Conservation (phyloP, 2,113 vertebrate genomes). For the Alethe diademata region DNA sequence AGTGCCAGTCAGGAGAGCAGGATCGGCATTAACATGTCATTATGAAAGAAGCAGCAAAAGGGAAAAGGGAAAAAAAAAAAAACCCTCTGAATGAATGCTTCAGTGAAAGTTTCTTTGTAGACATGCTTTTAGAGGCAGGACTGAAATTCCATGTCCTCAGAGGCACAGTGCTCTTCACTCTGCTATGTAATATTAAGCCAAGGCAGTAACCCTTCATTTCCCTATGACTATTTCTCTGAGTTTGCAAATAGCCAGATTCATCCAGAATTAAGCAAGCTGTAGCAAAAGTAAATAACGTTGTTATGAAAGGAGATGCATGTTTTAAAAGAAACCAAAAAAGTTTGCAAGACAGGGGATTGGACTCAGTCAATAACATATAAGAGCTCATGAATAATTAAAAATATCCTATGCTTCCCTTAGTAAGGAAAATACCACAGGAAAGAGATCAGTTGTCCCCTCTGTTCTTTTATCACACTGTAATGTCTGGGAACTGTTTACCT, state of each 20-base stretch:
- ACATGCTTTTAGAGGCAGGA: not conserved
- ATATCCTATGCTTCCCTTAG: not conserved
- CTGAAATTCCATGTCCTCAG: not conserved
- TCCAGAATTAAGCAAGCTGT: not conserved
- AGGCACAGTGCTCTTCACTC: not conserved
- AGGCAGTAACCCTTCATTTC: not conserved
- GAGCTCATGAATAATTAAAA: not conserved
- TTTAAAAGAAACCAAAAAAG: not conserved
- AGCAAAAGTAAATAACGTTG: not conserved
- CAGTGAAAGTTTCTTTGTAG: not conserved
- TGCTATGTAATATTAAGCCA: not conserved
- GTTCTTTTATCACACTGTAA: not conserved
- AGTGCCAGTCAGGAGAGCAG: conserved; percentile 14
- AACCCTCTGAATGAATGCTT: not conserved
- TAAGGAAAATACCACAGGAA: not conserved
- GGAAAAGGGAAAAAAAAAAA: not conserved
- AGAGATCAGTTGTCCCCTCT: not conserved
- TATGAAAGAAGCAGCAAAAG: not conserved
- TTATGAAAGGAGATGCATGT: not conserved
- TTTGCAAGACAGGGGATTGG: not conserved
- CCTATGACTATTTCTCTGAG: not conserved
- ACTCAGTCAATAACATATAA: not conserved
- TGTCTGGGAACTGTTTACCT: not conserved
- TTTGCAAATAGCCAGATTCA: not conserved
- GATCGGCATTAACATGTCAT: not conserved